Percentiles rank a stretch among this genome's conserved stretches.
phyloP scores from a whole-genome alignment of 2,113 vertebrate genomes.

The Periophthalmodon schlosseri region DNA sequence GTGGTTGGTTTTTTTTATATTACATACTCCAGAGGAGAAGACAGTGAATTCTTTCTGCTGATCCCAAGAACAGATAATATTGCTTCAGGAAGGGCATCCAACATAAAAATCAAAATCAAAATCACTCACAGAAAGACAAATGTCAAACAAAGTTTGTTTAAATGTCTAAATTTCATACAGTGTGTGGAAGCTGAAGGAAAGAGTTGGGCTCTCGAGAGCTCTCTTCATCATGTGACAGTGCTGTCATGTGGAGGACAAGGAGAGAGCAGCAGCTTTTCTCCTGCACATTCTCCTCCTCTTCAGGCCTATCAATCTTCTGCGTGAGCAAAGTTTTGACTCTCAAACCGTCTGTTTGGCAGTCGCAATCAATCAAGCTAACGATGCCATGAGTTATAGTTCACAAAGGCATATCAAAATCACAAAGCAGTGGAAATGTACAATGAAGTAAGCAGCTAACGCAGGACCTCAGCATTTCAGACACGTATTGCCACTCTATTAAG shows the following conservation, averaged over 20 bases:
- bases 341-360: conserved; percentile 23
- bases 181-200: conserved; percentile 16
- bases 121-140: neutral
- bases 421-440: conserved; percentile 8
- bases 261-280: conserved; percentile 1
- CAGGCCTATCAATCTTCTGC: conserved; percentile 41
- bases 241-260: conserved; percentile 26
- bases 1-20: neutral
- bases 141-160: conserved; percentile 7
- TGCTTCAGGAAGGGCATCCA: neutral
- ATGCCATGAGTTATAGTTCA: conserved; percentile 44
- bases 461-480: neutral
- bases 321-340: conserved; percentile 36
- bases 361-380: conserved; percentile 56
- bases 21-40: neutral
- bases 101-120: neutral
- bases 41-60: neutral
- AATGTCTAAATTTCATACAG: conserved; percentile 9
- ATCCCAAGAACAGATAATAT: neutral
- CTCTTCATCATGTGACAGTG: conserved; percentile 18
- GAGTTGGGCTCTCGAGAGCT: conserved; percentile 6
- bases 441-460: conserved; percentile 3
- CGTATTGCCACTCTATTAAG: neutral
- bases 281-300: conserved; percentile 1
- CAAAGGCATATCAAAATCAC: conserved; percentile 25